Conservation (phyloP, 1,140 invertebrate species). For the Riptortus pedestris region DNA sequence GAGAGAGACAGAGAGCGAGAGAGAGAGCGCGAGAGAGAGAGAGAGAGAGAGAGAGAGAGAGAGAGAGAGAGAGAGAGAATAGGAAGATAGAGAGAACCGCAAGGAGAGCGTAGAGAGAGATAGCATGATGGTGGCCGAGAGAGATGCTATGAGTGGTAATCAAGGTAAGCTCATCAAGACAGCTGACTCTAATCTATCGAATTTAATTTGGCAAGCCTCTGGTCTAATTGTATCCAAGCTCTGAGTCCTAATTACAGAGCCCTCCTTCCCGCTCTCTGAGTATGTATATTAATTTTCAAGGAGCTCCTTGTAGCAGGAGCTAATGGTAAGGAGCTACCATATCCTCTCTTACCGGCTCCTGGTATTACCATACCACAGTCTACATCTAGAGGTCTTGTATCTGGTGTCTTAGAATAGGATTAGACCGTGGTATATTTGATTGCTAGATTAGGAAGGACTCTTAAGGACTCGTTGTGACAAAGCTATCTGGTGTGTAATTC, state of each 20-base stretch:
- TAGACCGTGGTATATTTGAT: background rate
- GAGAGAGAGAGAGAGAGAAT: background rate
- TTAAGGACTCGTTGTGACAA: background rate
- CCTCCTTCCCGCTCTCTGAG: background rate
- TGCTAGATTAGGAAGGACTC: background rate
- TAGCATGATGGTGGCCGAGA: background rate
- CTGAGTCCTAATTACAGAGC: background rate
- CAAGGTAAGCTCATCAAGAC: conserved; percentile 12
- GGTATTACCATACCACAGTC: background rate
- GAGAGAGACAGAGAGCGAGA: too few relatives aligned
- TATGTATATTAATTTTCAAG: background rate
- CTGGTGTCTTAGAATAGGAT: background rate
- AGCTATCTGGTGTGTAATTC: too few relatives aligned
- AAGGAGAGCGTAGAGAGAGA: background rate
- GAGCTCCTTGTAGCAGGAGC: too few relatives aligned
- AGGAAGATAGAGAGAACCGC: background rate
- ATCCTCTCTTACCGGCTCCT: background rate
- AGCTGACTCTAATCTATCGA: conserved; percentile 6
- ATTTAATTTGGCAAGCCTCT: conserved; percentile 4
- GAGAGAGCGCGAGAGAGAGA: too few relatives aligned
- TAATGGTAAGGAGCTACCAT: too few relatives aligned
- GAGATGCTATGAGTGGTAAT: background rate
- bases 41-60: too few relatives aligned
- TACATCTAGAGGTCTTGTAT: background rate
- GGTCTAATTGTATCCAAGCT: conserved; percentile 3